A percentile compares a stretch with the other conserved stretches of the same genome.
Conservation (phyloP, 2,888 invertebrate species). For the Diarsia mendica region DNA sequence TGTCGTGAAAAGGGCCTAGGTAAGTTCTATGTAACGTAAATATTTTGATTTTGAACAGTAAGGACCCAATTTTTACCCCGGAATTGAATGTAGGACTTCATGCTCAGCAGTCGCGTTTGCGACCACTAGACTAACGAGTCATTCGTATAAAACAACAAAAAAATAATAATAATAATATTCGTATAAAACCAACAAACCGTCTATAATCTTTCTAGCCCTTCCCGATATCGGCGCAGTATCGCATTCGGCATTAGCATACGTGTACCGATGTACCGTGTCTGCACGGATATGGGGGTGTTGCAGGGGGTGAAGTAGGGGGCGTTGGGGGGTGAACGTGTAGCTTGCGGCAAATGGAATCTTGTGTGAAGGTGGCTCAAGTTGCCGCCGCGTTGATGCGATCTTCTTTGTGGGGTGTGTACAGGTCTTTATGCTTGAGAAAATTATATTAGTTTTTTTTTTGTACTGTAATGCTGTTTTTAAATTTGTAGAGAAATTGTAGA, state of each 20-base stretch:
- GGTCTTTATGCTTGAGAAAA: conserved; percentile 2
- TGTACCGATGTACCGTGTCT: conserved; percentile 41
- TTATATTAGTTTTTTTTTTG: conserved; percentile 2
- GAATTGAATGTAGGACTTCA: too few species aligned
- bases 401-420: conserved; percentile 25
- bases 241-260: conserved; percentile 59
- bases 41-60: too few species aligned
- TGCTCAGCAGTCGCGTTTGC: too few species aligned
- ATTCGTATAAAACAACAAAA: neutral
- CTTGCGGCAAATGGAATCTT: conserved; percentile 61
- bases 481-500: neutral
- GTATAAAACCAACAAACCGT: neutral
- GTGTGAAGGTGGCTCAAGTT: conserved; percentile 50
- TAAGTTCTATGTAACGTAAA: too few species aligned
- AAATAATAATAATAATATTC: too few species aligned
- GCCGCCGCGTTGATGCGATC: conserved; percentile 26
- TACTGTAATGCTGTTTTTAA: neutral
- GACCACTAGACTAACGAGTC: neutral
- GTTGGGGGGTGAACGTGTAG: too few species aligned
- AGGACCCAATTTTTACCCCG: too few species aligned
- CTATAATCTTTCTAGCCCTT: conserved; percentile 31
- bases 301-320: neutral
- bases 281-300: neutral
- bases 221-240: conserved; percentile 51
- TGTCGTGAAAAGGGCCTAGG: too few species aligned